phyloP scores from a whole-genome alignment of 1,140 invertebrate species.

The Apocrypta bakeri region DNA sequence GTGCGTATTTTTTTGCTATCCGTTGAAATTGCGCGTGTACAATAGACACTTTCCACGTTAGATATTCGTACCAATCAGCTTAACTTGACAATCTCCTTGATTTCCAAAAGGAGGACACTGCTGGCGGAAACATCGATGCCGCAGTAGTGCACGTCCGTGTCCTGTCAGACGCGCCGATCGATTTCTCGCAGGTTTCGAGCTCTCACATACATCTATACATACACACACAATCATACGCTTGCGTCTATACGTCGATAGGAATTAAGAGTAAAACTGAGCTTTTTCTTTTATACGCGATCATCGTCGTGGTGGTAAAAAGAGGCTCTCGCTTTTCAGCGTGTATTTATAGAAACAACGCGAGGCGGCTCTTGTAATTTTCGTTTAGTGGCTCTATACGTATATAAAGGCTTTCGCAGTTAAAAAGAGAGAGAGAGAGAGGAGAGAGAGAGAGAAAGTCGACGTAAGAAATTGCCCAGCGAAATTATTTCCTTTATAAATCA shows the following conservation, averaged over 20 bases:
- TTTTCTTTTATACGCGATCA: not conserved
- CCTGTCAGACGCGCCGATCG: conserved; percentile 8
- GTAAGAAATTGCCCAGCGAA: conserved; percentile 50
- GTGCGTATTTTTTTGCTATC: no score
- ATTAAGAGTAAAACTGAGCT: not conserved
- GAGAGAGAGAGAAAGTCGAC: conserved; percentile 29
- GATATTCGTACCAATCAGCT: no score
- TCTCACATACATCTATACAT: no score
- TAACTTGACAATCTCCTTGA: no score
- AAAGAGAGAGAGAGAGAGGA: no score
- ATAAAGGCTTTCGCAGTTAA: no score
- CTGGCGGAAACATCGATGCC: not conserved
- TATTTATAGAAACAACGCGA: not conserved
- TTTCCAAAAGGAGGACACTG: not conserved
- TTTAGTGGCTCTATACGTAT: not conserved
- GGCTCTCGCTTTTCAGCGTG: not conserved
- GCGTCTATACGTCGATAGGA: not conserved
- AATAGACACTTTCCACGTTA: no score
- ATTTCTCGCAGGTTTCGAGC: no score
- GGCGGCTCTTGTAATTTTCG: conserved; percentile 20
- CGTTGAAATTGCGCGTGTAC: no score
- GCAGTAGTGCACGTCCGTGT: conserved; percentile 43
- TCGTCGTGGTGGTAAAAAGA: no score
- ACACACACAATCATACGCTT: not conserved
- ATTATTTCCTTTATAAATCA: conserved; percentile 57